Evolutionary conservation across 2,797 vertebrate species (phyloP), one percentile per base, ranked within the genome.

Genomic region (Apodemus agrarius): DNA sequence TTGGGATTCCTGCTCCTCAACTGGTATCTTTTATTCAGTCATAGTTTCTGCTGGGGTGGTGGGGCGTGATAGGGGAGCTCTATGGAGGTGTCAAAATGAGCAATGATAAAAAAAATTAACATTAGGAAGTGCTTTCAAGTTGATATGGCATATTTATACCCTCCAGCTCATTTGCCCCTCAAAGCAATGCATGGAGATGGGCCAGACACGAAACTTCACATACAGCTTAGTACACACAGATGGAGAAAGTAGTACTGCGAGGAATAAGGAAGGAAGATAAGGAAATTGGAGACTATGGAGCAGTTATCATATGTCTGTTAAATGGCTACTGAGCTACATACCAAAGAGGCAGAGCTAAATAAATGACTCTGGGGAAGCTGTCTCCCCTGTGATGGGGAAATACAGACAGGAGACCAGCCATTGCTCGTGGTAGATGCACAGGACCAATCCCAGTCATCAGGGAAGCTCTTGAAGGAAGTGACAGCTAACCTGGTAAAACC

Each of bases 101-200:
- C 24, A 81, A 74, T 69, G 78, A 76, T 10, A 69, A 40, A 91
- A 94, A 94, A 90, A 91, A 76, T 24, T 93, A 95, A 59, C 63
- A 63, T 74, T 67, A 86, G 54, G 22, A 91, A 96, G 87, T 26
- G 8, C 46, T 78, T 91, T 75, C 52, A 90, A 79, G 61, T 83
- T 61, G 80, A 26, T 49, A 76, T 52, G 26, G 11, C 40, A 75
- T 34, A 85, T 85, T 93, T 93, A 88, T 65, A 95, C 26, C 61
- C 63, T 75, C 10, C 11, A 93, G 61, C 29, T 95, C 63, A 75
- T 94, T 90, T 88, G 91, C 81, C 82, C 79, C n/a, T 95, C 31
- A 63, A 84, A 94, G 46, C 34, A 80, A 74, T 90, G 69, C 46
- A 52, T 43, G 37, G 67, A 95, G 13, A 34, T 86, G 94, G 59